These are phyloP conservation scores for Meliscaeva auricollis DNA, from an alignment of 2,888 invertebrate species.

Conservation along the genomic window DNA sequence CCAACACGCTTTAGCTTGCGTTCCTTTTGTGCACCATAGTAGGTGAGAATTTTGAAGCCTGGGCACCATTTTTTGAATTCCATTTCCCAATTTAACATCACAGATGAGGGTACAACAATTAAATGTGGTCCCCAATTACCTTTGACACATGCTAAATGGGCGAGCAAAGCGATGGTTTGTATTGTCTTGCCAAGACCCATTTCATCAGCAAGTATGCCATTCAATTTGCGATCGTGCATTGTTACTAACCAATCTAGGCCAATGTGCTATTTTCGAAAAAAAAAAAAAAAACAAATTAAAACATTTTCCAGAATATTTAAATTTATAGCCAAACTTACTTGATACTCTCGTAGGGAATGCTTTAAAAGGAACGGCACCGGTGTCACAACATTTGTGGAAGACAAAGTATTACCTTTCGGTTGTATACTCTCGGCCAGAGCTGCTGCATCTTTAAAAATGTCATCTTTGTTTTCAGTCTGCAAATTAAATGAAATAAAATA, in stretches of 20 bases:
- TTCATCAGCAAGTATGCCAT: constrained; percentile 98
- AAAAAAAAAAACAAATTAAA: not conserved
- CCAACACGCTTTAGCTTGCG: constrained; percentile 95
- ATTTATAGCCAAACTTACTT: constrained; percentile 76
- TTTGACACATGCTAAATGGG: constrained; percentile 95
- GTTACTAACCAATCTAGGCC: constrained; percentile 99
- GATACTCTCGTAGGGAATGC: constrained; percentile 96
- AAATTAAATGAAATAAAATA: constrained; percentile 28
- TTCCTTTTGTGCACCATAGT: constrained; percentile 98
- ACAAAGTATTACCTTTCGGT: constrained; percentile 98
- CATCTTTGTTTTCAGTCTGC: constrained; percentile 85
- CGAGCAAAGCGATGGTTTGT: constrained; percentile 97
- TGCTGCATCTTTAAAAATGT: constrained; percentile 95
- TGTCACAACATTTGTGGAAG: constrained; percentile 96
- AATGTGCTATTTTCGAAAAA: constrained; percentile 88
- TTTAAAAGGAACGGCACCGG: constrained; percentile 96
- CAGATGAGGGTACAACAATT: constrained; percentile 99
- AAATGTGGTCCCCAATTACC: constrained; percentile 99
- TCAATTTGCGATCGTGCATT: constrained; percentile 96
- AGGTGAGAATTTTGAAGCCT: constrained; percentile 98
- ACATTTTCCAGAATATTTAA: not conserved
- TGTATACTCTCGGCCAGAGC: constrained; percentile 98
- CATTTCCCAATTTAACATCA: constrained; percentile 99
- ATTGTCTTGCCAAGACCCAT: constrained; percentile 99
- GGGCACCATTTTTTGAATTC: constrained; percentile 99